phyloP scores from a whole-genome alignment of 2,888 invertebrate genomes.

The Tachina fera region DNA sequence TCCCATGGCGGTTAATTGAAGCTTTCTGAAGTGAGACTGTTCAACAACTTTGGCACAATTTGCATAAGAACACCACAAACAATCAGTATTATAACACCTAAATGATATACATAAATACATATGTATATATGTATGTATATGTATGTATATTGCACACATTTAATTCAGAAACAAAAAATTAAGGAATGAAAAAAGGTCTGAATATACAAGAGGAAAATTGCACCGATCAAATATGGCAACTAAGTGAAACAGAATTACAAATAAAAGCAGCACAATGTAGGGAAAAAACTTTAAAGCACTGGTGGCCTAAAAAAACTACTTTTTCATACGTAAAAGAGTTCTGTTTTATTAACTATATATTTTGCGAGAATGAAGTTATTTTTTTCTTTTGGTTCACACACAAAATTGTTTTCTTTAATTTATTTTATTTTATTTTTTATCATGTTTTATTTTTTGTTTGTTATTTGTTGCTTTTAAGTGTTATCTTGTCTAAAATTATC shows the following conservation, averaged over 20 bases:
- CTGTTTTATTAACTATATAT: slow-evolving; percentile 50
- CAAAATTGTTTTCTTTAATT: slow-evolving; percentile 30
- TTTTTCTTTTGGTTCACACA: background rate
- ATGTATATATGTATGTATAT: background rate
- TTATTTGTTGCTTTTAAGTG: slow-evolving; percentile 15
- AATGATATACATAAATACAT: background rate
- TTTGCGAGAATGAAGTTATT: slow-evolving; percentile 32
- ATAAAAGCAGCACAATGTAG: background rate
- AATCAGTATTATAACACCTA: background rate
- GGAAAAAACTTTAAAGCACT: slow-evolving; percentile 25
- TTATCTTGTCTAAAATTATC: slow-evolving; percentile 48
- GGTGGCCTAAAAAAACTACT: slow-evolving; percentile 31
- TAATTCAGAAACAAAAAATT: background rate
- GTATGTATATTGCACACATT: background rate
- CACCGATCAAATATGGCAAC: slow-evolving; percentile 16
- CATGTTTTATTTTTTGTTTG: slow-evolving; percentile 11
- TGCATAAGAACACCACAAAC: background rate
- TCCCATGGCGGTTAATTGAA: too few relatives aligned
- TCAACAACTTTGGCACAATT: slow-evolving; percentile 24
- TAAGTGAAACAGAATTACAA: slow-evolving; percentile 21
- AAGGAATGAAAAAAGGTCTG: background rate
- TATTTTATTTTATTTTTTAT: slow-evolving; percentile 3
- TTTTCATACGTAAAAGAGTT: slow-evolving; percentile 10
- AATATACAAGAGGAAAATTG: slow-evolving; percentile 3
- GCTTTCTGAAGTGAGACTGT: background rate